phyloP scores from a whole-genome alignment of 2,888 invertebrate genomes.

The Gonocerus acuteangulatus region DNA sequence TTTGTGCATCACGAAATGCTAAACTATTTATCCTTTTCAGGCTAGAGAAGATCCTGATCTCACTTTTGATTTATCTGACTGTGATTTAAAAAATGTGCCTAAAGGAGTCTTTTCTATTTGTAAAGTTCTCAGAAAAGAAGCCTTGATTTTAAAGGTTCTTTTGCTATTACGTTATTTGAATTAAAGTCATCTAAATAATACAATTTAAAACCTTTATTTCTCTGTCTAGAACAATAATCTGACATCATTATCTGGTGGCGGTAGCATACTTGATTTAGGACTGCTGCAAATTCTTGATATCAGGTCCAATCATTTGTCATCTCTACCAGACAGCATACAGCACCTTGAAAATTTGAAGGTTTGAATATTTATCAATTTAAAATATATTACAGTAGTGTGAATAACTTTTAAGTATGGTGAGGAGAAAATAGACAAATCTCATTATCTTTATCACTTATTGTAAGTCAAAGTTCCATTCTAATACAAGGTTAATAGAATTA shows the following conservation, averaged over 20 bases:
- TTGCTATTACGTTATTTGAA: neutral
- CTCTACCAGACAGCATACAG: conserved; percentile 57
- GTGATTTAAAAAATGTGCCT: conserved; percentile 65
- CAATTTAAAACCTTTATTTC: conserved; percentile 42
- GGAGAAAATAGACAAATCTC: too few relatives aligned
- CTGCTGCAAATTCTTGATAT: conserved; percentile 59
- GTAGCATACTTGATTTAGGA: conserved; percentile 61
- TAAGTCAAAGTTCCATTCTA: too few relatives aligned
- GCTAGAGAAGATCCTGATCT: conserved; percentile 73
- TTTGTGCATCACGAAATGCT: too few relatives aligned
- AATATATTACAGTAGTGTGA: too few relatives aligned
- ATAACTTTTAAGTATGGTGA: too few relatives aligned
- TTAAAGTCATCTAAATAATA: too few relatives aligned
- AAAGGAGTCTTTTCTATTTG: conserved; percentile 71
- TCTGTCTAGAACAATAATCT: conserved; percentile 58
- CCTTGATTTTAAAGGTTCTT: conserved; percentile 47
- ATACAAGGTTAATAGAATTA: too few relatives aligned
- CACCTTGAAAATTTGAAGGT: conserved; percentile 60
- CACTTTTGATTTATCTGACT: conserved; percentile 70
- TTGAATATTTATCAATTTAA: conserved; percentile 33
- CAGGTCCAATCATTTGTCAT: conserved; percentile 56
- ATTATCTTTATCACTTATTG: too few relatives aligned
- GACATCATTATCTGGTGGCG: conserved; percentile 60
- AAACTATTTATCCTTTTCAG: conserved; percentile 44
- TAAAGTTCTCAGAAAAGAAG: conserved; percentile 71